Evolutionary conservation across 2,113 vertebrate genomes (phyloP).

Genomic region (Chrysochloris asiatica): DNA sequence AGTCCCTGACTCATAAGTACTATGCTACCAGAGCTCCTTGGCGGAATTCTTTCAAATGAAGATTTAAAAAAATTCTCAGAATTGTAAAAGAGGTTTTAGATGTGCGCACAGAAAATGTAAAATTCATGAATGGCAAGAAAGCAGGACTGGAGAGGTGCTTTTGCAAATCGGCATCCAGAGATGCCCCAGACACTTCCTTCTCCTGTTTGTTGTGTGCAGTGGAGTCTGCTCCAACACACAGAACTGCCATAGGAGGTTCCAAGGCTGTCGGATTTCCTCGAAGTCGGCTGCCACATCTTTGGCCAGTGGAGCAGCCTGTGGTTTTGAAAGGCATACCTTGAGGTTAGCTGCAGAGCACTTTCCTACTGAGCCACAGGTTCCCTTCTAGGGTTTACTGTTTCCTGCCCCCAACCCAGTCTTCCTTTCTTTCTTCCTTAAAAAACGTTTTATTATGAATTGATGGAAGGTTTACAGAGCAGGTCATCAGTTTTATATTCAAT

Average conservation of each 20-base stretch:
- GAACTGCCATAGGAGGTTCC: neutral
- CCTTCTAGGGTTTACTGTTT: neutral
- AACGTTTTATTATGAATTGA: too few relatives aligned
- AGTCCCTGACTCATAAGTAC: too few relatives aligned
- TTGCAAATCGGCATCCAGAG: rapidly evolving
- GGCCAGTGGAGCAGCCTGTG: neutral
- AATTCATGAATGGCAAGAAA: neutral
- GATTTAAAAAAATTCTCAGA: too few relatives aligned
- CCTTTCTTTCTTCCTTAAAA: too few relatives aligned
- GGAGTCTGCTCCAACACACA: neutral
- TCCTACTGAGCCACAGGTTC: neutral
- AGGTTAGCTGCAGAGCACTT: neutral
- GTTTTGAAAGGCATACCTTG: neutral
- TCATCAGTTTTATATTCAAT: too few relatives aligned
- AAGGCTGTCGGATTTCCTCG: neutral
- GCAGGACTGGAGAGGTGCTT: too few relatives aligned
- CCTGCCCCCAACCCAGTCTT: neutral
- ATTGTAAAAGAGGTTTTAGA: too few relatives aligned
- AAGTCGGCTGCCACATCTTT: neutral
- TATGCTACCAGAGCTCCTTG: too few relatives aligned
- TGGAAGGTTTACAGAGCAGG: too few relatives aligned
- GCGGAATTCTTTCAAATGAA: too few relatives aligned
- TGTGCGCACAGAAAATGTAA: neutral
- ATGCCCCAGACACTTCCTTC: neutral
- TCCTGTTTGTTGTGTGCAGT: neutral